A percentile compares a stretch with the other conserved stretches of the same genome.
Conservation (phyloP, 2,113 vertebrate genomes). For the Lycaon pictus region DNA sequence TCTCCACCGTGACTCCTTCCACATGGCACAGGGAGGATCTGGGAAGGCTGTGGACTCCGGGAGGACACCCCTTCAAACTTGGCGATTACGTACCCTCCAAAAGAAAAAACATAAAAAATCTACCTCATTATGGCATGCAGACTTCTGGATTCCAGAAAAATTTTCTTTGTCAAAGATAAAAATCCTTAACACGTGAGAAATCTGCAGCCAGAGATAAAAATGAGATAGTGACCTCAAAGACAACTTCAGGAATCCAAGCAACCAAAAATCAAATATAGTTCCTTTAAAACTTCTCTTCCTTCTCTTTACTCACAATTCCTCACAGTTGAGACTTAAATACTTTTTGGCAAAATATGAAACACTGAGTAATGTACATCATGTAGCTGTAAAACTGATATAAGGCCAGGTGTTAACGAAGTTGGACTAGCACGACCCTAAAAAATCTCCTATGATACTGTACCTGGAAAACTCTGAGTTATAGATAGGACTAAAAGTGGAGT, state of each 20-base stretch:
- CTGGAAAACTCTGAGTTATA: neutral
- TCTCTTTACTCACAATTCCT: neutral
- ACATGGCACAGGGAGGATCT: accelerated
- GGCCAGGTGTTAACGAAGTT: neutral
- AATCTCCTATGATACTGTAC: neutral
- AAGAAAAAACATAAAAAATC: neutral
- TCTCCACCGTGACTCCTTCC: too few relatives aligned
- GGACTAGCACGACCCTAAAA: neutral
- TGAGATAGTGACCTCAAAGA: neutral
- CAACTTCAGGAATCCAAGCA: neutral
- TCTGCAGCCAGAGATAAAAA: neutral
- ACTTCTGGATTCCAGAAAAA: neutral
- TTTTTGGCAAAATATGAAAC: neutral
- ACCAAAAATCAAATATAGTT: neutral
- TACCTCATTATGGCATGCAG: neutral
- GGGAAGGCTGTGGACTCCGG: neutral
- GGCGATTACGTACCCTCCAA: neutral
- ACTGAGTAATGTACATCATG: neutral
- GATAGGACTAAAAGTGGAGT: neutral
- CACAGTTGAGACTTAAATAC: neutral
- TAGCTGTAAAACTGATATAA: neutral
- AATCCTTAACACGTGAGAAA: neutral
- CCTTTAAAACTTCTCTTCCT: neutral
- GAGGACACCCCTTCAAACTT: neutral
- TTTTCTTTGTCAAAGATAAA: neutral